Evolutionary conservation across 2,113 vertebrate species (phyloP).

Genomic region (Lepidothrix coronata): DNA sequence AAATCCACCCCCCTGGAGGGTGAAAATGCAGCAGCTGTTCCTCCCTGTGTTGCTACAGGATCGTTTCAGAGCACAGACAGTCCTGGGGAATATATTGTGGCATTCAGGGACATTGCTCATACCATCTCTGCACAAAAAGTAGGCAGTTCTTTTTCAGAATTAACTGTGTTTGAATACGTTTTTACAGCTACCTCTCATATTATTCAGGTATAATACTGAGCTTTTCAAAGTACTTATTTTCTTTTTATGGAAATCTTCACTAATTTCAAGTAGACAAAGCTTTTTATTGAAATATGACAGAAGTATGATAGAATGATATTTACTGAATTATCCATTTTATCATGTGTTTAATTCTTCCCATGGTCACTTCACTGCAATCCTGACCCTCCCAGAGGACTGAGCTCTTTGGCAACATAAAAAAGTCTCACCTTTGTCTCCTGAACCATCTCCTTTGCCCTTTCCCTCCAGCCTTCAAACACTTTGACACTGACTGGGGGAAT

Average conservation of each 20-base stretch:
- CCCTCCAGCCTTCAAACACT: not conserved
- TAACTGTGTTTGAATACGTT: not conserved
- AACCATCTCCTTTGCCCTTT: not conserved
- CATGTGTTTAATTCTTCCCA: not conserved
- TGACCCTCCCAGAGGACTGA: not conserved
- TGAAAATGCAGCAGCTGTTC: slow-evolving; percentile 11
- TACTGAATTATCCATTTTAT: not conserved
- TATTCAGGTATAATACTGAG: not conserved
- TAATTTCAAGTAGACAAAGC: not conserved
- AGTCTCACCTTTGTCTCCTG: not conserved
- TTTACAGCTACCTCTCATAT: not conserved
- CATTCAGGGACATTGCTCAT: not conserved
- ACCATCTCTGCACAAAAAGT: not conserved
- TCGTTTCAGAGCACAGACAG: not conserved
- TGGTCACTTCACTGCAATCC: not conserved
- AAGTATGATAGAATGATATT: not conserved
- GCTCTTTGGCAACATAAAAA: not conserved
- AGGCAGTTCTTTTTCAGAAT: not conserved
- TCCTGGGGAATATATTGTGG: not conserved
- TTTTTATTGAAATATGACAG: not conserved
- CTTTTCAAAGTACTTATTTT: not conserved
- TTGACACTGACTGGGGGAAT: not conserved
- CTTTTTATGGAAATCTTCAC: not conserved
- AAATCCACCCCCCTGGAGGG: not conserved
- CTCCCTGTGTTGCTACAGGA: not conserved